These are phyloP conservation scores for Uromys caudimaculatus DNA, from an alignment of 2,797 vertebrate genomes.

Conservation along the genomic window DNA sequence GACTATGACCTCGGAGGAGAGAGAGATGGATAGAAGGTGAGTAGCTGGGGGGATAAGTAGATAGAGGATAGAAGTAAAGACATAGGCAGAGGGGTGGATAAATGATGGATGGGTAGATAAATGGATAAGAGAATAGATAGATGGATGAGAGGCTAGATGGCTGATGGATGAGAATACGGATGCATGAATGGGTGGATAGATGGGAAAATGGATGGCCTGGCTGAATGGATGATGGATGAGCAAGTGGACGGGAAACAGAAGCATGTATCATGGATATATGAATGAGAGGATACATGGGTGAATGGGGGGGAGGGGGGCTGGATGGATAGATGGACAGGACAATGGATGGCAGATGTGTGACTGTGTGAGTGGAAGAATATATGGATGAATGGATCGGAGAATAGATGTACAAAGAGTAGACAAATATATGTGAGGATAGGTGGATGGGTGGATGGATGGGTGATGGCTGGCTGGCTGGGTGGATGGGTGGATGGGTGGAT, in stretches of 20 bases:
- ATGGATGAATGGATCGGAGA: not conserved
- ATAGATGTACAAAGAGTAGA: not conserved
- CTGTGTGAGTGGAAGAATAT: not conserved
- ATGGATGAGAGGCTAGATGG: not conserved
- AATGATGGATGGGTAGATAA: not conserved
- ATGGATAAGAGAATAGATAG: not conserved
- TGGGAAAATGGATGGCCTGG: not conserved
- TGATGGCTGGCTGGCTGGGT: not conserved
- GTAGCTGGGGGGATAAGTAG: not conserved
- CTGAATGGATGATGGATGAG: too few species aligned
- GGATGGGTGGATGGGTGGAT: not conserved
- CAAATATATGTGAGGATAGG: not conserved
- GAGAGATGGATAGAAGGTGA: not conserved
- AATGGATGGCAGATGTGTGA: not conserved
- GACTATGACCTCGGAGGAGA: not conserved
- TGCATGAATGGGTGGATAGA: not conserved
- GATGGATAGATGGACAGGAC: too few species aligned
- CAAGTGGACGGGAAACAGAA: too few species aligned
- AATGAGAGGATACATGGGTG: too few species aligned
- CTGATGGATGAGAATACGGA: not conserved
- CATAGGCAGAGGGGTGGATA: not conserved
- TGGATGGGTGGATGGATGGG: not conserved
- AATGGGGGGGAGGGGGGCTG: too few species aligned
- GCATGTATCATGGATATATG: too few species aligned
- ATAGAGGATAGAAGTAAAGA: not conserved